phyloP scores from a whole-genome alignment of 2,797 vertebrate genomes.

The Hippopotamyrus pictus region DNA sequence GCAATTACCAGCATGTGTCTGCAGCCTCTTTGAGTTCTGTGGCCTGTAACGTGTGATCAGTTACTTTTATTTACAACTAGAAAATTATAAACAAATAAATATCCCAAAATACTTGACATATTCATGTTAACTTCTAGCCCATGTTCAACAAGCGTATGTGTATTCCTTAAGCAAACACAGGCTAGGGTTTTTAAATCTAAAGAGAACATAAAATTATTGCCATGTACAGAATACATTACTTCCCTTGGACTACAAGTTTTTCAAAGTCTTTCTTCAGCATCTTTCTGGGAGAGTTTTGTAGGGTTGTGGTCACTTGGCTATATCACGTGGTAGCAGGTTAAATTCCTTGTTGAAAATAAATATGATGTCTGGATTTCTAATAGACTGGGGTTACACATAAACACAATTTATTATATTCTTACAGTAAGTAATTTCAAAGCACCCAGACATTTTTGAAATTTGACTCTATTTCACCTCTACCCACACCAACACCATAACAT shows the following conservation, averaged over 20 bases:
- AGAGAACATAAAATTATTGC: not conserved
- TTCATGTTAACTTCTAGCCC: not conserved
- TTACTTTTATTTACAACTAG: not conserved
- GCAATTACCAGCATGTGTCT: not conserved
- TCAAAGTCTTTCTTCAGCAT: not conserved
- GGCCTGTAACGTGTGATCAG: not conserved
- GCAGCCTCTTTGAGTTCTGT: not conserved
- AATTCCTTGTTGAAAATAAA: not conserved
- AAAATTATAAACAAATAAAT: not conserved
- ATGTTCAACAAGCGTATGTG: not conserved
- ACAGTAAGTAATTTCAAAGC: not conserved
- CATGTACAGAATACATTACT: not conserved
- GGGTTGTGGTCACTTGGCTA: not conserved
- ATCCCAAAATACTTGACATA: not conserved
- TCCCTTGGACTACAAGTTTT: not conserved
- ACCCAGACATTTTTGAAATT: not conserved
- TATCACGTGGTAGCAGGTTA: not conserved
- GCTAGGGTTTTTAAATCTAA: not conserved
- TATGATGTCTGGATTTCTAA: not conserved
- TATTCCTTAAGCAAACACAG: not conserved
- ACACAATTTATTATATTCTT: not conserved
- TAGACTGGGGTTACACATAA: not conserved
- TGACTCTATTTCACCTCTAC: not conserved
- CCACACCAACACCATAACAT: not conserved
- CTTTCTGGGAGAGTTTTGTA: not conserved